A percentile compares a stretch with the other conserved stretches of the same genome.
phyloP scores from a whole-genome alignment of 1,140 invertebrate species.

The Leptinotarsa lineolata region DNA sequence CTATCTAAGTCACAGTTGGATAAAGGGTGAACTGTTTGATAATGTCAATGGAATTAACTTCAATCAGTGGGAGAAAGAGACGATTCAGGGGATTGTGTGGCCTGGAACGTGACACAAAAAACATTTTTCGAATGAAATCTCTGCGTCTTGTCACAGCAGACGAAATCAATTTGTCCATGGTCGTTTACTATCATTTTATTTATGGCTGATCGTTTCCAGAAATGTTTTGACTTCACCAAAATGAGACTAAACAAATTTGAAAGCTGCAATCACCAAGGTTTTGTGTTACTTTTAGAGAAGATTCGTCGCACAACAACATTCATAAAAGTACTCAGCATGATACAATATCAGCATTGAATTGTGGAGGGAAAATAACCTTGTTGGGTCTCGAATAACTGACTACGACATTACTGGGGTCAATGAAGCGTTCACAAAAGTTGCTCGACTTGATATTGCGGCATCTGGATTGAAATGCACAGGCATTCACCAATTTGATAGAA shows the following conservation, averaged over 20 bases:
- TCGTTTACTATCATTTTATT: no score
- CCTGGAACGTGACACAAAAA: no score
- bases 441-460: slow-evolving; percentile 47
- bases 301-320: background rate
- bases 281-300: background rate
- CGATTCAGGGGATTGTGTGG: no score
- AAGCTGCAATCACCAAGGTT: background rate
- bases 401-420: slow-evolving; percentile 40
- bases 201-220: no score
- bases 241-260: background rate
- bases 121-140: no score
- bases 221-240: no score
- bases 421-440: slow-evolving; percentile 49
- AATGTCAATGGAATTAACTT: no score
- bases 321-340: background rate
- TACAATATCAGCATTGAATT: background rate
- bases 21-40: no score
- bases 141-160: no score
- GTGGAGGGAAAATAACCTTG: background rate
- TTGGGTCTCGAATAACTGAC: background rate
- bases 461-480: slow-evolving; percentile 51
- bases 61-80: no score
- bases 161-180: no score
- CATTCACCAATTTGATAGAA: slow-evolving; percentile 44
- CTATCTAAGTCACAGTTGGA: no score